These are phyloP conservation scores for Solenopsis invicta DNA, from an alignment of 1,140 invertebrate species.

Conservation along the genomic window DNA sequence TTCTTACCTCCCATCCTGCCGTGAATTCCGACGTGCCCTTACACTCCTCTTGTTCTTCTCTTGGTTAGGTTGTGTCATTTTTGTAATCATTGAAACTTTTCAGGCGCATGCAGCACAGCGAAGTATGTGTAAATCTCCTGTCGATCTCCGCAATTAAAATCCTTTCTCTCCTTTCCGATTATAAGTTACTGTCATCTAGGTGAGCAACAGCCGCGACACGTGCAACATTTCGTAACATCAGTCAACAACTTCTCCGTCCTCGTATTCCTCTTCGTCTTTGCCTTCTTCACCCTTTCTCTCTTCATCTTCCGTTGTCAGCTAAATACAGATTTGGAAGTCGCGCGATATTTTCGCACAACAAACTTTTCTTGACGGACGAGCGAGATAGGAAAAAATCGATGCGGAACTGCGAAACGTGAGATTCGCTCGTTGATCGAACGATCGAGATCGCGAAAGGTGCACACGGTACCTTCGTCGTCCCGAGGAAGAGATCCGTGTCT, in stretches of 20 bases:
- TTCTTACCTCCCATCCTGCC: background rate
- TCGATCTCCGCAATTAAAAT: background rate
- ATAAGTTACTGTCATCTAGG: background rate
- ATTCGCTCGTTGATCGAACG: background rate
- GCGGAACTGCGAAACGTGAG: background rate
- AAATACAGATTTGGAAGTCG: background rate
- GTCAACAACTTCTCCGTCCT: background rate
- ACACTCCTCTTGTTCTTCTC: background rate
- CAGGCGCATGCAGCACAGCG: background rate
- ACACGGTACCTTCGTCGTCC: background rate
- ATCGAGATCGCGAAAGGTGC: background rate
- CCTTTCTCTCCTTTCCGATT: background rate
- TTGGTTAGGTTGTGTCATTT: background rate
- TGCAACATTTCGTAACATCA: background rate
- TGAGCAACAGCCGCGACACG: background rate
- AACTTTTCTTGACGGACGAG: background rate
- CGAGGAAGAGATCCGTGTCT: constrained; percentile 83
- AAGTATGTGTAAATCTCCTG: background rate
- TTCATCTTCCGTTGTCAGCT: background rate
- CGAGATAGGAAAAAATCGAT: background rate
- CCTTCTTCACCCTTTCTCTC: background rate
- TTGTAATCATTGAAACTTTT: background rate
- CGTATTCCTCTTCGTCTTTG: background rate
- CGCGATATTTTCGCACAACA: background rate
- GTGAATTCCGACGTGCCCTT: background rate